Evolutionary conservation across 1,140 invertebrate genomes (phyloP).

Genomic region (Ostrea edulis): DNA sequence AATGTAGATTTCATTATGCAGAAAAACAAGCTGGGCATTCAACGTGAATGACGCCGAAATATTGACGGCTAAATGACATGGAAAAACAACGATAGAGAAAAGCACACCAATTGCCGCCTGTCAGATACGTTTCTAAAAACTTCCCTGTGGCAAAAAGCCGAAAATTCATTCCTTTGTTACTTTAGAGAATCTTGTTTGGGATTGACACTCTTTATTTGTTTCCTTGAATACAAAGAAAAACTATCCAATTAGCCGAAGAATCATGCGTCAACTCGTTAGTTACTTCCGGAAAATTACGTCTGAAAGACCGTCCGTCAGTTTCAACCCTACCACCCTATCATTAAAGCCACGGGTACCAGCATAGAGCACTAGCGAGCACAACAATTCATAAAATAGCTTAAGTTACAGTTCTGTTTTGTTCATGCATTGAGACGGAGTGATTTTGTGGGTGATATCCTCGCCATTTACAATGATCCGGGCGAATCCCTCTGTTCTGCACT

Average conservation of each 20-base stretch:
- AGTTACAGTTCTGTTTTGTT: conserved; percentile 10
- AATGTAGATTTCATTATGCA: too few relatives aligned
- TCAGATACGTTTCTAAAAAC: not conserved
- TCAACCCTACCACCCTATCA: conserved; percentile 26
- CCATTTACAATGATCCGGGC: conserved; percentile 28
- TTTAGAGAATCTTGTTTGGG: conserved; percentile 13
- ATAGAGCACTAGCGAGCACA: conserved; percentile 12
- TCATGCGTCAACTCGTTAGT: conserved; percentile 30
- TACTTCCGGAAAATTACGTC: conserved; percentile 37
- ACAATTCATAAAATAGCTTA: conserved; percentile 33
- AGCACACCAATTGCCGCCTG: not conserved
- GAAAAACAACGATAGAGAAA: not conserved
- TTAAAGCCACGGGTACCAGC: conserved; percentile 16
- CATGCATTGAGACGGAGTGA: conserved; percentile 26
- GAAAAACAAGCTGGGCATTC: not conserved
- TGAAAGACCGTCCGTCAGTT: conserved; percentile 12
- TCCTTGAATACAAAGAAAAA: conserved; percentile 15
- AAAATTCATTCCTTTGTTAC: conserved; percentile 10
- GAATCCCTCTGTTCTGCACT: conserved; percentile 31
- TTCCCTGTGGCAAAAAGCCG: not conserved
- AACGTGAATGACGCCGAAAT: not conserved
- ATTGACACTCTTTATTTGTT: conserved; percentile 28
- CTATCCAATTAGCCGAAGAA: conserved; percentile 28
- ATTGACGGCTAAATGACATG: not conserved
- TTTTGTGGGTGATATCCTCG: conserved; percentile 7